Base-by-base conservation (phyloP, 1,140 invertebrate genomes). In the Papilio polytes region DNA sequence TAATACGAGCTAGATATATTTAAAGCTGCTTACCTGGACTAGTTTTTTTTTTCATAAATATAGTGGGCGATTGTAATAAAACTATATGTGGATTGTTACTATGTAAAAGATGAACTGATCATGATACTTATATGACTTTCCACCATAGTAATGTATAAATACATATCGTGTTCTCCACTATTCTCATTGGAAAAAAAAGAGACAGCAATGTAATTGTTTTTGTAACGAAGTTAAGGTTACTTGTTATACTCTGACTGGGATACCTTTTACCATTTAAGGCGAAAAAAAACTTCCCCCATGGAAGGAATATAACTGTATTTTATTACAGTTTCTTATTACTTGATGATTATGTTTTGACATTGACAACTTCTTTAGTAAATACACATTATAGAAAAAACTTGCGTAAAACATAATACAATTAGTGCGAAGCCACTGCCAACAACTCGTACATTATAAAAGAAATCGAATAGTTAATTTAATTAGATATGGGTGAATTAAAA, bases 401-500 rank as follows among this genome's bases (percentile, higher is more conserved):
- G 6, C 20, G 18, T 0, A 9, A 56, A 56, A 56, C 8, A 56
- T 20, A 56, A 56, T 56, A 20, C 7, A 56, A 56, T 56, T 70
- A 31, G 13, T 15, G 63, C 13, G 13, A 36, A 26, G 6, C 1
- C 6, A 18, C 22, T 20, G 41, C 20, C 18, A 20, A 15, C n/a
- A 15, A n/a, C 22, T 31, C 4, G n/a, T 53, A 26, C 20, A 41
- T 26, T 31, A 53, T 26, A 46, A 53, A 76, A 26, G 1, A 18
- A 51, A 51, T 76, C 53, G 41, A 48, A 76, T 74, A 26, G 73
- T 74, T 20, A 74, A 74, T 48, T 76, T 76, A 76, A 76, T 76
- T 53, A 76, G 46, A 76, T 46, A 31, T 31, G 26, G 13, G 22
- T 31, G 63, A 13, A 70, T 74, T n/a, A 73, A 44, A 6, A 46